Evolutionary conservation across 2,888 invertebrate genomes (phyloP).

Genomic region (Antheraea assamensis): DNA sequence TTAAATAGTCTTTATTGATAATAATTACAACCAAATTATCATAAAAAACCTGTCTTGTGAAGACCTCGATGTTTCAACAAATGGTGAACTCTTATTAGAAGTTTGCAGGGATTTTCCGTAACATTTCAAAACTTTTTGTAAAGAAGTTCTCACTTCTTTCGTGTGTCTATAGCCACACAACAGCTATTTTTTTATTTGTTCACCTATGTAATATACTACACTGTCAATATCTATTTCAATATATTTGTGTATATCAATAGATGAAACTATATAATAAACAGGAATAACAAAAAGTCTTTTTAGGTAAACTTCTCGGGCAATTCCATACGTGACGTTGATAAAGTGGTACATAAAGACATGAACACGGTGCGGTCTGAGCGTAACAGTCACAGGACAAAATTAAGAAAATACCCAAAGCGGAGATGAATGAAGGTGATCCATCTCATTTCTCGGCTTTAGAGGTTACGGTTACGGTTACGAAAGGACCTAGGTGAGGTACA

Average conservation of each 20-base stretch:
- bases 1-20: too few relatives aligned
- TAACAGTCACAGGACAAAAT: constrained; percentile 21
- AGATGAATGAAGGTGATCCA: constrained; percentile 23
- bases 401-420: constrained; percentile 23
- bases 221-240: too few relatives aligned
- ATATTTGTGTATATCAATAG: background rate
- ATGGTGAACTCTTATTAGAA: too few relatives aligned
- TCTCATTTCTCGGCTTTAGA: constrained; percentile 17
- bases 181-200: too few relatives aligned
- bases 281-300: constrained; percentile 14
- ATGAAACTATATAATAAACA: background rate
- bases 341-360: constrained; percentile 20
- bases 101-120: too few relatives aligned
- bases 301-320: constrained; percentile 10
- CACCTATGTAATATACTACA: too few relatives aligned
- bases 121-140: too few relatives aligned
- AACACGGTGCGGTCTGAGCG: constrained; percentile 6
- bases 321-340: constrained; percentile 21
- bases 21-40: too few relatives aligned
- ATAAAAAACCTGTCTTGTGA: too few relatives aligned
- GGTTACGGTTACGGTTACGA: background rate
- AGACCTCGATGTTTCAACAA: too few relatives aligned
- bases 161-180: too few relatives aligned
- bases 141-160: too few relatives aligned
- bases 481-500: constrained; percentile 9